A percentile compares a stretch with the other conserved stretches of the same genome.
Conservation (phyloP, 2,797 vertebrate genomes). For the Melanotaenia parkinsoni region DNA sequence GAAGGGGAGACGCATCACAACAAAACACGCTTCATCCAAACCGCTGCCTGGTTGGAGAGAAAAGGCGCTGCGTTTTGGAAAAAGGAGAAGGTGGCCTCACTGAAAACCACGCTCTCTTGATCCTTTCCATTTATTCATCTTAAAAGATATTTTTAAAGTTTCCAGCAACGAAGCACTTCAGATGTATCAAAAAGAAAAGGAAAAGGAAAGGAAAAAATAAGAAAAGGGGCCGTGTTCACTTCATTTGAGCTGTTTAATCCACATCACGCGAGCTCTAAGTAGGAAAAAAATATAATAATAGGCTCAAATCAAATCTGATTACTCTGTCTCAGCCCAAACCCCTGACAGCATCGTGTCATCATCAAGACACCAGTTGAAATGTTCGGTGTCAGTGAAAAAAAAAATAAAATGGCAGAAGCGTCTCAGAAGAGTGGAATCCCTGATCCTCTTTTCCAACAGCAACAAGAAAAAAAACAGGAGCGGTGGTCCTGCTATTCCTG, state of each 20-base stretch:
- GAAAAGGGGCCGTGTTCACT: slow-evolving; percentile 48
- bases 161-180: slow-evolving; percentile 31
- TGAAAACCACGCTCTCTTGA: slow-evolving; percentile 52
- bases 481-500: slow-evolving; percentile 54
- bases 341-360: slow-evolving; percentile 57
- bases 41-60: slow-evolving; percentile 52
- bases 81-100: slow-evolving; percentile 43
- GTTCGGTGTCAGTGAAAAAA: slow-evolving; percentile 22
- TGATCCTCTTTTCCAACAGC: background rate
- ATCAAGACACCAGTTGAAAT: slow-evolving; percentile 74
- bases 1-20: slow-evolving; percentile 87
- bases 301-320: slow-evolving; percentile 31
- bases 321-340: slow-evolving; percentile 42
- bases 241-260: slow-evolving; percentile 54
- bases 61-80: slow-evolving; percentile 29
- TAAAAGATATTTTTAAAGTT: slow-evolving; percentile 54
- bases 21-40: slow-evolving; percentile 73
- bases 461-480: slow-evolving; percentile 27
- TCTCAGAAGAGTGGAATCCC: slow-evolving; percentile 11
- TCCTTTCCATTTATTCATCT: slow-evolving; percentile 68
- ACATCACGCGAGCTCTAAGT: slow-evolving; percentile 16
- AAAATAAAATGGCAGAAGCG: background rate
- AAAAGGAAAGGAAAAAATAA: background rate
- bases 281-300: slow-evolving; percentile 14
- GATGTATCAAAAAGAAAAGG: background rate